A percentile compares a stretch with the other conserved stretches of the same genome.
Evolutionary conservation across 2,113 vertebrate species (phyloP).

Genomic region (Tupaia tana): DNA sequence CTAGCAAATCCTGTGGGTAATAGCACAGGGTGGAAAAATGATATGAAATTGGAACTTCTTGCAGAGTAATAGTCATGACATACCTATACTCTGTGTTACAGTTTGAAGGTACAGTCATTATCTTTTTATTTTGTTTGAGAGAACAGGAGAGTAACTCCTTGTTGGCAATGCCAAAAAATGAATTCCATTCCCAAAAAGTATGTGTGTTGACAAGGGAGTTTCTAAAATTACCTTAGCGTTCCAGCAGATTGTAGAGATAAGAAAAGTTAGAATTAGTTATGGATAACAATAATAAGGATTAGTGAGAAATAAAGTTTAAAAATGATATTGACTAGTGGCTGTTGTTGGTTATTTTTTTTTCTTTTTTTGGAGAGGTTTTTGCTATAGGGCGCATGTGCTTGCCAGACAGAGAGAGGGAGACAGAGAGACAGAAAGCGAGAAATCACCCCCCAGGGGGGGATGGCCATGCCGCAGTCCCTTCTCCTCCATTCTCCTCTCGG

Average conservation of each 20-base stretch:
- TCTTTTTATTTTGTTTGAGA: conserved; percentile 32
- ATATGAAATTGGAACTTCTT: background rate
- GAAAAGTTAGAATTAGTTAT: conserved; percentile 29
- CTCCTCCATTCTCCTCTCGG: too few species aligned
- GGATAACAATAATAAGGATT: background rate
- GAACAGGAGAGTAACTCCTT: conserved; percentile 7
- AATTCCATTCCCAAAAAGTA: background rate
- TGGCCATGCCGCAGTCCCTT: too few species aligned
- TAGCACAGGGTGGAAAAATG: conserved; percentile 45
- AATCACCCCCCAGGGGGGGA: too few species aligned
- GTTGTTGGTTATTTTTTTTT: background rate
- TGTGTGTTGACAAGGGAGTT: background rate
- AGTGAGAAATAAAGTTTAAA: conserved; percentile 7
- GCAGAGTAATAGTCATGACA: background rate
- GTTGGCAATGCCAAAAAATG: background rate
- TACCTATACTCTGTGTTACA: background rate
- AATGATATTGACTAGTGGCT: background rate
- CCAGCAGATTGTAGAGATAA: background rate
- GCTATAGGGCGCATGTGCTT: too few species aligned
- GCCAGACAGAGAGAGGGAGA: too few species aligned
- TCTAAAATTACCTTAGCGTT: conserved; percentile 20
- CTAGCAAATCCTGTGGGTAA: background rate
- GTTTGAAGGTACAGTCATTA: background rate
- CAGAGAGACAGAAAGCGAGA: too few species aligned
- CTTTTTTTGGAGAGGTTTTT: too few species aligned